These are phyloP conservation scores for Hippocampus comes DNA, from an alignment of 2,113 vertebrate species.

Conservation along the genomic window DNA sequence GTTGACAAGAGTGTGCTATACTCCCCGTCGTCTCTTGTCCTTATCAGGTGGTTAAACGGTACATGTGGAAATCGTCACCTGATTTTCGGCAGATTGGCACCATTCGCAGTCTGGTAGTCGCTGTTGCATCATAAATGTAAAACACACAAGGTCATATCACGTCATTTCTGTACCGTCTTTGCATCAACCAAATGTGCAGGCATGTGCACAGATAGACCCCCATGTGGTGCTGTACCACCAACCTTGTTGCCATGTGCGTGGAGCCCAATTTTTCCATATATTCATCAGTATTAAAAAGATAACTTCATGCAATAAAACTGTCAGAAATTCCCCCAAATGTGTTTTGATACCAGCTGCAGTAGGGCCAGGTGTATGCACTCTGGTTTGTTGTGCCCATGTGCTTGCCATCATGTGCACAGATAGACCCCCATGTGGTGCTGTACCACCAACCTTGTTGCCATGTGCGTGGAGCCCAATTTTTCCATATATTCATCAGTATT, in stretches of 20 bases:
- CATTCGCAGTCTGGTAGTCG: not conserved
- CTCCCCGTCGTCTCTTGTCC: conserved; percentile 25
- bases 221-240: too few relatives aligned
- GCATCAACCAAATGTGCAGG: not conserved
- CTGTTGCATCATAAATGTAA: not conserved
- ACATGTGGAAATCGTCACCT: conserved; percentile 5
- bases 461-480: too few relatives aligned
- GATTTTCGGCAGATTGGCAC: not conserved
- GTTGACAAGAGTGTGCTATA: conserved; percentile 42
- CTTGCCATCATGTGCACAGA: conserved; percentile 37
- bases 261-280: too few relatives aligned
- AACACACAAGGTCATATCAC: not conserved
- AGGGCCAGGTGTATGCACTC: not conserved
- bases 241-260: too few relatives aligned
- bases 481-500: too few relatives aligned
- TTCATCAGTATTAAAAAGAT: too few relatives aligned
- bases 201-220: too few relatives aligned
- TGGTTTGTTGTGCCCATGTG: not conserved
- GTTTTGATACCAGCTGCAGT: too few relatives aligned
- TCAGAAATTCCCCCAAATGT: too few relatives aligned
- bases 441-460: too few relatives aligned
- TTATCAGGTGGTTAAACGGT: conserved; percentile 40
- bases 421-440: too few relatives aligned
- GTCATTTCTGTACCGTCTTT: not conserved
- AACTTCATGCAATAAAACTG: too few relatives aligned